Base-by-base conservation (phyloP, 2,888 invertebrate genomes). In the Amblyteles armatorius region DNA sequence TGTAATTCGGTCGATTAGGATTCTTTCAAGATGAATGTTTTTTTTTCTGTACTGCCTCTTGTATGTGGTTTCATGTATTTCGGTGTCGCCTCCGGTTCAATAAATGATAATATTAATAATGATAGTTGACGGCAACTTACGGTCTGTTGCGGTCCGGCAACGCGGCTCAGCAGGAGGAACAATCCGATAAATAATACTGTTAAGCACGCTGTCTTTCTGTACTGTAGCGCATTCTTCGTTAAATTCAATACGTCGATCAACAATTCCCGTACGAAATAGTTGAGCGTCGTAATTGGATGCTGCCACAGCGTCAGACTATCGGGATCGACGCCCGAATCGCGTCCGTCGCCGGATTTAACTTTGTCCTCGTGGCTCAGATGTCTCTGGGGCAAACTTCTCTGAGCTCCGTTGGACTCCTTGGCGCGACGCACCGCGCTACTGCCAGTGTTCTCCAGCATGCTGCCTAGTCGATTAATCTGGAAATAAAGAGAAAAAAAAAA, bases 241-340 rank as follows among this genome's bases (percentile, higher is more conserved):
- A 93, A 88, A 88, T 90, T 92, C 79, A 90, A 86, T 88, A 92
- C 87, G 88, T 93, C 89, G 84, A 92, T 92, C 78, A 93, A 89
- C 88, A 93, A 88, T 92, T 94, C 94, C 80, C 89, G 91, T 87
- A 93, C 81, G 89, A 93, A 94, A 89, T 93, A 94, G 88, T 91
- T 92, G 68, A 94, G 88, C 33, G 94, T 94, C 63, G 89, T 92
- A 52, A 94, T 88, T 82, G 94, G 94, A 91, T 93, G 93, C 74
- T 92, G 90, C 93, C 93, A 94, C 60, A 94, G 83, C 22, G 93
- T 93, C 76, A 94, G 89, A 80, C 90, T 89, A 78, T 94, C 93
- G 33, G 92, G 85, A 86, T 94, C 93, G 87, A 93, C 88, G 69
- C 88, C 86, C 60, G 89, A 87, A 33, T 82, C 87, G 50, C 79